A percentile compares a stretch with the other conserved stretches of the same genome.
Conservation (phyloP, 2,797 vertebrate genomes). For the Dendrocincla tyrannina region DNA sequence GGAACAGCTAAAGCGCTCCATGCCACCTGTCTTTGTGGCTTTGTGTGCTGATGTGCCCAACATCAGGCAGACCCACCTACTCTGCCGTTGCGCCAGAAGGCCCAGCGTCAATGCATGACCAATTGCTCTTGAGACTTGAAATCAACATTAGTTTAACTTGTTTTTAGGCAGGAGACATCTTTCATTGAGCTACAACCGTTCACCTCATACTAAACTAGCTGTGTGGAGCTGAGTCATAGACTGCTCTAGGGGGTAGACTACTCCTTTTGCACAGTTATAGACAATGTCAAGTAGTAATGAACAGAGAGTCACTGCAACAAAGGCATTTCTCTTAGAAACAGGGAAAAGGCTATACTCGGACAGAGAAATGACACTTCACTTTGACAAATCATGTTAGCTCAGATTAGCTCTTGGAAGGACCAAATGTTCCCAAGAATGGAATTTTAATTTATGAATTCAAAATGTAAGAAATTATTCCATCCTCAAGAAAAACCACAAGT, state of each 20-base stretch:
- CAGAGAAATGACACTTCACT: not conserved
- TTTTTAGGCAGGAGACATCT: not conserved
- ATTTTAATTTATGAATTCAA: slow-evolving; percentile 21
- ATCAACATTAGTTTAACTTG: not conserved
- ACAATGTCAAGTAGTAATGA: not conserved
- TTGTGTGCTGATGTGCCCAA: not conserved
- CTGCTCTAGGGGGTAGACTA: not conserved
- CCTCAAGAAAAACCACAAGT: not conserved
- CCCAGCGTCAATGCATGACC: not conserved
- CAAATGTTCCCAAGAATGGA: not conserved
- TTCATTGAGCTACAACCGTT: not conserved
- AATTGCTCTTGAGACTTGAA: not conserved
- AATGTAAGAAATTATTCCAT: not conserved
- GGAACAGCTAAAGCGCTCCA: not conserved
- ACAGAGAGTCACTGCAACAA: not conserved
- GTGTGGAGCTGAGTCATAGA: not conserved
- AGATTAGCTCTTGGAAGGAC: slow-evolving; percentile 9
- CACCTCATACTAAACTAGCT: not conserved
- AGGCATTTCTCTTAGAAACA: not conserved
- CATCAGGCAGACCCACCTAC: not conserved
- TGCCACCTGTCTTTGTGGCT: not conserved
- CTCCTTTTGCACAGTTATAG: not conserved
- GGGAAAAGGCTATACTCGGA: not conserved
- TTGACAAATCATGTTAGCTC: not conserved
- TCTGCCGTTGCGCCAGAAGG: not conserved